Conservation (phyloP, 2,888 invertebrate genomes). For the Apamea monoglypha region DNA sequence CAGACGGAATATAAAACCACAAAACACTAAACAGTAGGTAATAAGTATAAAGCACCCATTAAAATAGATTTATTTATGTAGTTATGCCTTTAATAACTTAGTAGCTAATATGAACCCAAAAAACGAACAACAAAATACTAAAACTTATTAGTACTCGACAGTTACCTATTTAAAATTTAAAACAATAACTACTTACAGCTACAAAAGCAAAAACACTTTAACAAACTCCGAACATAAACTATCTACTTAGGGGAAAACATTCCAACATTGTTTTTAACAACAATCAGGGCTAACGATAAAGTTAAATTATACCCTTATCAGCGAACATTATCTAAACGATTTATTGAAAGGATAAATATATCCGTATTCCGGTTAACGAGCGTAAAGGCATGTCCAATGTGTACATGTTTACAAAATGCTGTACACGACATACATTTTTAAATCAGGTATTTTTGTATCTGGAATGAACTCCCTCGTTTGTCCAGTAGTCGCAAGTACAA, state of each 20-base stretch:
- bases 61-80: background rate
- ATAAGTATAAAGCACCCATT: background rate
- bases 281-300: constrained; percentile 44
- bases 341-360: constrained; percentile 51
- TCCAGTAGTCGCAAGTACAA: background rate
- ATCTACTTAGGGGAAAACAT: constrained; percentile 23
- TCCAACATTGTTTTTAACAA: constrained; percentile 45
- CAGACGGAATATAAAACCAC: background rate
- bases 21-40: background rate
- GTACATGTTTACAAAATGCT: constrained; percentile 4
- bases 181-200: constrained; percentile 1
- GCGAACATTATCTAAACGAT: constrained; percentile 55
- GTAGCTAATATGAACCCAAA: background rate
- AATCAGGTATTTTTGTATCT: background rate
- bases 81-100: no score
- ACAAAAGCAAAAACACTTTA: constrained; percentile 20
- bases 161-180: constrained; percentile 3
- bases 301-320: constrained; percentile 57
- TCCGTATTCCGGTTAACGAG: constrained; percentile 21
- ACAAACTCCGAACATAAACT: constrained; percentile 28
- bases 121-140: background rate
- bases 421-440: background rate
- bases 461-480: no score
- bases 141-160: background rate
- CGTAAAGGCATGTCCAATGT: constrained; percentile 1